A percentile compares a stretch with the other conserved stretches of the same genome.
Evolutionary conservation across 2,888 invertebrate species (phyloP).

Genomic region (Rutpela maculata): DNA sequence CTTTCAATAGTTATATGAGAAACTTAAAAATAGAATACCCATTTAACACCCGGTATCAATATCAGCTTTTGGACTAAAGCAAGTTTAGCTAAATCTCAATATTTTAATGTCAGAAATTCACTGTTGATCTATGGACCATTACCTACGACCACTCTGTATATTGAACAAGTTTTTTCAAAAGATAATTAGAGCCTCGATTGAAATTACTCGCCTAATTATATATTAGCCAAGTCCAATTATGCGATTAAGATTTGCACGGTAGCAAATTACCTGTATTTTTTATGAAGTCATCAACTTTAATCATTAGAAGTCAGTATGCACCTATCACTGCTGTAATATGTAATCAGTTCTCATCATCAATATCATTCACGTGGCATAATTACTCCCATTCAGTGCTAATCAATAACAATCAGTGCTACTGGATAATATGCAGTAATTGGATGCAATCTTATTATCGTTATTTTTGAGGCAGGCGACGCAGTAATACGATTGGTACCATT

Average conservation of each 20-base stretch:
- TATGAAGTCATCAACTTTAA: constrained; percentile 54
- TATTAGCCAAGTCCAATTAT: constrained; percentile 28
- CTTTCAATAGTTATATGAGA: no score
- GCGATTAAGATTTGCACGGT: constrained; percentile 48
- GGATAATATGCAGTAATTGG: constrained; percentile 4
- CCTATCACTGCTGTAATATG: constrained; percentile 41
- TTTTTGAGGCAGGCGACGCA: background rate
- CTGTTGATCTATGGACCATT: no score
- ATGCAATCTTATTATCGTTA: background rate
- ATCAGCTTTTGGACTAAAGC: no score
- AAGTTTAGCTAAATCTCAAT: no score
- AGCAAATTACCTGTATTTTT: constrained; percentile 51
- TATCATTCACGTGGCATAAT: constrained; percentile 59
- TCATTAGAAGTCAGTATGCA: constrained; percentile 40
- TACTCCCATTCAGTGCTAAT: constrained; percentile 59
- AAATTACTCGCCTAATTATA: constrained; percentile 35
- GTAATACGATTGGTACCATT: background rate
- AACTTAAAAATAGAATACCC: no score
- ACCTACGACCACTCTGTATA: no score
- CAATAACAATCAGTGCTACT: constrained; percentile 55
- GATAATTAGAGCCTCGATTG: constrained; percentile 20
- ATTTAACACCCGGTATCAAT: no score
- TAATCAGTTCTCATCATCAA: constrained; percentile 59
- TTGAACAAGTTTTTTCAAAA: background rate
- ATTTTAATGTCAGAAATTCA: no score